Evolutionary conservation across 2,888 invertebrate species (phyloP).

Genomic region (Elysia crispata): DNA sequence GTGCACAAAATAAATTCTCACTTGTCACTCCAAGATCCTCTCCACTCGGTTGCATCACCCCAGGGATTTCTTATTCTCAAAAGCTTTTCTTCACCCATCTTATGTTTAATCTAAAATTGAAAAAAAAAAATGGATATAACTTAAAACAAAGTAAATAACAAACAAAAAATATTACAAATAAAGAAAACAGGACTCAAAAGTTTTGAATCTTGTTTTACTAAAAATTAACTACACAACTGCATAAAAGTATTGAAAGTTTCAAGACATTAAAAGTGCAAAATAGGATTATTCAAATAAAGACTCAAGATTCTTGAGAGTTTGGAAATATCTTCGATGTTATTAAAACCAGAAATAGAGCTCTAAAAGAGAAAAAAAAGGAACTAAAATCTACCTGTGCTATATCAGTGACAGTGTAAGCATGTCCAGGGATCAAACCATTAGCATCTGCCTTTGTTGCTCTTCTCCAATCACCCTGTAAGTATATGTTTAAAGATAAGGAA

Average conservation of each 20-base stretch:
- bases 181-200: no score
- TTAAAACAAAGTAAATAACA: no score
- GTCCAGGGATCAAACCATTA: conserved; percentile 78
- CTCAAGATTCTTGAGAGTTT: no score
- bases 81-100: conserved; percentile 73
- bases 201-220: no score
- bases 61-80: conserved; percentile 79
- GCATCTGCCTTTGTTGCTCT: conserved; percentile 73
- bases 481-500: background rate
- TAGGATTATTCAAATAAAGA: no score
- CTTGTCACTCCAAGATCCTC: conserved; percentile 79
- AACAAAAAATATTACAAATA: no score
- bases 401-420: conserved; percentile 79
- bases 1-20: conserved; percentile 53
- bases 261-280: no score
- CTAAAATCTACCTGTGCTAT: conserved; percentile 71
- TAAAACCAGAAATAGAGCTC: background rate
- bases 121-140: no score
- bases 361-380: conserved; percentile 43
- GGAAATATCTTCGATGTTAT: background rate
- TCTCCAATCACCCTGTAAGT: conserved; percentile 76
- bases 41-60: conserved; percentile 79
- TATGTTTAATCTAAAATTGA: conserved; percentile 59
- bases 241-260: no score
- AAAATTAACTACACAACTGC: no score